Base-by-base conservation (phyloP, 2,888 invertebrate species). In the Drosophila pegasa region DNA sequence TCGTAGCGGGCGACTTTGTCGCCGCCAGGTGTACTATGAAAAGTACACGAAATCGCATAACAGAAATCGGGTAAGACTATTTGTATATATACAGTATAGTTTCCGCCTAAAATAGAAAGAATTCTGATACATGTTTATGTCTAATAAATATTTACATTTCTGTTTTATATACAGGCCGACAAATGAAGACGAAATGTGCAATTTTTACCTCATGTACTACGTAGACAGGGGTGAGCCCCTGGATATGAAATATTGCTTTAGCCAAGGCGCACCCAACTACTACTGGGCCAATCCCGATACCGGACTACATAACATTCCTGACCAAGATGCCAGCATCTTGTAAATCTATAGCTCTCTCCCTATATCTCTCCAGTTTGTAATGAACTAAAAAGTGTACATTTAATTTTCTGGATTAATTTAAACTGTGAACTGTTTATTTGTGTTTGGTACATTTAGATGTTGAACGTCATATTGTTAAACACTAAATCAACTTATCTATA, bases 201-300 rank as follows among this genome's bases (percentile, higher is more conserved):
- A 98, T 92, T 98, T 98, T 92, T 98, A 98, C 92, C 91, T 98
- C 2, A 97, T 98, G 97, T 98, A 98, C 92, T 98, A 97, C 93
- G 97, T 97, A 0, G 95, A 97, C 57, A 94, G 95, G 55, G 94
- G 94, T 14, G 93, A 94, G 3, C 97, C 97, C 0, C 92, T 98
- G 4, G 92, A 95, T 0, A 95, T 94, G 92, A 96, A 97, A 91
- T 96, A 96, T 89, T 98, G 97, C 91, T 97, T 97, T 90, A 95
- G 95, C 5, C 92, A 93, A 56, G 98, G 98, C 7, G 97, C 98
- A 2, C 98, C 98, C 0, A 91, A 91, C 75, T 98, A 96, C 92
- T 96, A 95, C 91, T 98, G 98, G 98, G 93, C 92, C 31, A 93
- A 94, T 45, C 93, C 94, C 1, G 93, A 93, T 2, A 93, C 94